These are phyloP conservation scores for Podotricha telesiphe DNA, from an alignment of 2,888 invertebrate species.

Conservation along the genomic window DNA sequence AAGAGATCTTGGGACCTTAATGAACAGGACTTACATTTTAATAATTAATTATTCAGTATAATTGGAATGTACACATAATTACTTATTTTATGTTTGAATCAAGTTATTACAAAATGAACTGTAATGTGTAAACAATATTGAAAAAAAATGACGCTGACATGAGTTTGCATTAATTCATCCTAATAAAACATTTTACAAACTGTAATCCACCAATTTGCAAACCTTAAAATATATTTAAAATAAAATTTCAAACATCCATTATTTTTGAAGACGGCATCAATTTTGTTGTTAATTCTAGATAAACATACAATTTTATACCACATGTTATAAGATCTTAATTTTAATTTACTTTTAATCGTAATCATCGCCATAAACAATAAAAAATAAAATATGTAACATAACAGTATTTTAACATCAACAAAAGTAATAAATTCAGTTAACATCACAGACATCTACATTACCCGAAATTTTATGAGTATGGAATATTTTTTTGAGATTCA, in stretches of 20 bases:
- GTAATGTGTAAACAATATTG: neutral
- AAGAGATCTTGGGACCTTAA: slow-evolving; percentile 36
- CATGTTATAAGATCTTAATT: slow-evolving; percentile 15
- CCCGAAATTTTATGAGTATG: slow-evolving; percentile 64
- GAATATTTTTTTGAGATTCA: slow-evolving; percentile 67
- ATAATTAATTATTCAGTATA: slow-evolving; percentile 52
- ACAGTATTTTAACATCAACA: slow-evolving; percentile 54
- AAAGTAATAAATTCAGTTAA: slow-evolving; percentile 61
- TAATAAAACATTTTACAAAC: neutral
- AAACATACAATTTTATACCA: slow-evolving; percentile 11
- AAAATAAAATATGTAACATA: slow-evolving; percentile 43
- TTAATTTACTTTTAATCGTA: slow-evolving; percentile 8
- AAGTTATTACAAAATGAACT: slow-evolving; percentile 8
- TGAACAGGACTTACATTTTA: slow-evolving; percentile 34
- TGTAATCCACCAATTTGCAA: neutral
- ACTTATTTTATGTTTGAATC: slow-evolving; percentile 36
- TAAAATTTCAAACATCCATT: slow-evolving; percentile 1
- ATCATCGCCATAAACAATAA: slow-evolving; percentile 30
- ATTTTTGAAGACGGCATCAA: slow-evolving; percentile 33
- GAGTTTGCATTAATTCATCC: neutral
- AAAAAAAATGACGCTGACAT: slow-evolving; percentile 10
- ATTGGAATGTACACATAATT: slow-evolving; percentile 62
- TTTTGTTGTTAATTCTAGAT: slow-evolving; percentile 19
- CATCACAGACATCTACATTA: slow-evolving; percentile 78
- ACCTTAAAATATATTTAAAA: slow-evolving; percentile 10